Base-by-base conservation (phyloP, 2,113 vertebrate genomes). In the Catagonus wagneri region DNA sequence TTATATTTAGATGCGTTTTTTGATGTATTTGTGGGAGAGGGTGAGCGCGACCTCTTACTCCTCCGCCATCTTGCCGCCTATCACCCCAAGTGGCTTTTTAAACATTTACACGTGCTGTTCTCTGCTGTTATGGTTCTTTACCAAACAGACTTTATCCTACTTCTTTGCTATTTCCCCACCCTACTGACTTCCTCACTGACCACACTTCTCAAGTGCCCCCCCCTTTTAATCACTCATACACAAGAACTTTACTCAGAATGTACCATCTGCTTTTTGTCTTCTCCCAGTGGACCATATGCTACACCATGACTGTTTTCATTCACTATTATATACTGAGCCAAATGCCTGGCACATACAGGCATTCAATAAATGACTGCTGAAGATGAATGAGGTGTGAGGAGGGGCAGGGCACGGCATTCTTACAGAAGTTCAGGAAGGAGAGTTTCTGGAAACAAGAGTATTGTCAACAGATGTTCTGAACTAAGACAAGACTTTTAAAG, bases 391-490 rank as follows among this genome's bases (percentile, higher is more conserved):
- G 9, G 16, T 72, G 34, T 44, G 83, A 92, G n/a, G 36, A 71
- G 39, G 11, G 2, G 11, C 52, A 85, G 23, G 7, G 17, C 29
- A 60, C 16, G n/a, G 6, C 34, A 34, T 74, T 89, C 69, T 93
- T 74, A 79, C 2, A 0, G 7, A 88, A 56, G 50, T 50, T 22
- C 74, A 93, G 44, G 29, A 92, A 54, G 56, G 29, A 54, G 54
- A 72, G 36, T 60, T 91, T 91, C 76, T 93, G 76, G 50, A 88
- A 93, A 50, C 81, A 54, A 81, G 52, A 68, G 36, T 93, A 74
- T 74, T 85, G n/a, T 71, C 60, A 75, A 50, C 39, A 68, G 63
- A 50, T 54, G 12, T 52, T 71, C 66, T 2, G 0, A 22, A 78
- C 58, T 60, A 72, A 84, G 69, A 50, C 52, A 86, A 85, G 36